phyloP scores from a whole-genome alignment of 2,888 invertebrate genomes.

The Gari tellinella region DNA sequence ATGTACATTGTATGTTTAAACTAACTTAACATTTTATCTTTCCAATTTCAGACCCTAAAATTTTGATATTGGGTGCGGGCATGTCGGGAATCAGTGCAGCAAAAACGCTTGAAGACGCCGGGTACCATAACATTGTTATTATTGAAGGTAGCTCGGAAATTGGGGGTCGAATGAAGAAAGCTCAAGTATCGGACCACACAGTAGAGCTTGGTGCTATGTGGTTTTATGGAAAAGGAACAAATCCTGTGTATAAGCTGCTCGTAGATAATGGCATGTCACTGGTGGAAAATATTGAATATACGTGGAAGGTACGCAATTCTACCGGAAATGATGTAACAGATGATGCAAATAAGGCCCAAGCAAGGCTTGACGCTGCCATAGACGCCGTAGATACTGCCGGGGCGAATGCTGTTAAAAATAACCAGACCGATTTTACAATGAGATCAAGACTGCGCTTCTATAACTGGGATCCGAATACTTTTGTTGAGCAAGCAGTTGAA shows the following conservation, averaged over 20 bases:
- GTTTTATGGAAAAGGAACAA: conserved; percentile 42
- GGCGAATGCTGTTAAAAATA: neutral
- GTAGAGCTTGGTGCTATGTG: conserved; percentile 50
- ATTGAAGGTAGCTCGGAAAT: conserved; percentile 41
- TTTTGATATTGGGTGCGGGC: conserved; percentile 42
- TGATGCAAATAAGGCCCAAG: conserved; percentile 6
- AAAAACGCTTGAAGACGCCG: conserved; percentile 42
- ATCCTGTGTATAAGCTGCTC: conserved; percentile 37
- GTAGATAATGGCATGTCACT: conserved; percentile 16
- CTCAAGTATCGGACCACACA: conserved; percentile 25
- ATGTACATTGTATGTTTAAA: too few relatives aligned
- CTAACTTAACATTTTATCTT: too few relatives aligned
- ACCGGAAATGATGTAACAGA: conserved; percentile 32
- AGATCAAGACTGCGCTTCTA: conserved; percentile 13
- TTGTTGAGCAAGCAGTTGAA: conserved; percentile 36
- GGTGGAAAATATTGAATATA: conserved; percentile 7
- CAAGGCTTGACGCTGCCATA: conserved; percentile 6
- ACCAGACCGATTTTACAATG: conserved; percentile 24
- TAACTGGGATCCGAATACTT: conserved; percentile 27
- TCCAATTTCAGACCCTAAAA: conserved; percentile 14
- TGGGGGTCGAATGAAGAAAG: conserved; percentile 46
- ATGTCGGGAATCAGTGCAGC: conserved; percentile 56
- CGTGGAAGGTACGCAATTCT: conserved; percentile 30
- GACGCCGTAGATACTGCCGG: neutral
- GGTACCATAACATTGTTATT: conserved; percentile 44